Conservation (phyloP, 2,888 invertebrate genomes). For the Calameuta pallipes region DNA sequence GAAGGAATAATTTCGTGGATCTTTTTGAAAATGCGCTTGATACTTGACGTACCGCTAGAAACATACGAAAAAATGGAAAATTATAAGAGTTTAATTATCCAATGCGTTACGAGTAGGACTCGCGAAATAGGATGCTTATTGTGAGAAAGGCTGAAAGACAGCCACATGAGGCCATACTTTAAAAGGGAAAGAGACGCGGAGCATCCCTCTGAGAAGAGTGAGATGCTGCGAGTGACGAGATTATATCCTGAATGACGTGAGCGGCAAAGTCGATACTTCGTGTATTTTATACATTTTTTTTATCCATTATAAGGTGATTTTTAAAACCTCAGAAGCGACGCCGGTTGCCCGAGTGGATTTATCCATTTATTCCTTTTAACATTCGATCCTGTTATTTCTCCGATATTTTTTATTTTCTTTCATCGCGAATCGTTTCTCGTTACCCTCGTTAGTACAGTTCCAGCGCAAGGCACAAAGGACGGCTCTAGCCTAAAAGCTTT, state of each 20-base stretch:
- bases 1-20: background rate
- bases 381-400: background rate
- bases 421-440: background rate
- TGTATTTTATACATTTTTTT: slow-evolving; percentile 27
- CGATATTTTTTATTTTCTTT: background rate
- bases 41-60: background rate
- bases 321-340: background rate
- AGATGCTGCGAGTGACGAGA: background rate
- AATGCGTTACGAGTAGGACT: background rate
- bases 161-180: slow-evolving; percentile 55
- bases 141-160: slow-evolving; percentile 43
- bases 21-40: background rate
- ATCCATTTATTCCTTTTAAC: background rate
- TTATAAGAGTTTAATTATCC: background rate
- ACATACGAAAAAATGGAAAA: background rate
- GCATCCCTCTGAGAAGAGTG: background rate
- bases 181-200: slow-evolving; percentile 7
- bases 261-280: slow-evolving; percentile 36
- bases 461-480: background rate
- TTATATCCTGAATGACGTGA: background rate
- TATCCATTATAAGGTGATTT: slow-evolving; percentile 17
- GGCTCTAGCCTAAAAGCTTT: background rate
- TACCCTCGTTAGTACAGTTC: background rate
- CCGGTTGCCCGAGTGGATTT: background rate
- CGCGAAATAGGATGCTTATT: background rate